Evolutionary conservation across 2,797 vertebrate genomes (phyloP), one percentile per base, ranked within the genome.

Genomic region (Silurus aristotelis): DNA sequence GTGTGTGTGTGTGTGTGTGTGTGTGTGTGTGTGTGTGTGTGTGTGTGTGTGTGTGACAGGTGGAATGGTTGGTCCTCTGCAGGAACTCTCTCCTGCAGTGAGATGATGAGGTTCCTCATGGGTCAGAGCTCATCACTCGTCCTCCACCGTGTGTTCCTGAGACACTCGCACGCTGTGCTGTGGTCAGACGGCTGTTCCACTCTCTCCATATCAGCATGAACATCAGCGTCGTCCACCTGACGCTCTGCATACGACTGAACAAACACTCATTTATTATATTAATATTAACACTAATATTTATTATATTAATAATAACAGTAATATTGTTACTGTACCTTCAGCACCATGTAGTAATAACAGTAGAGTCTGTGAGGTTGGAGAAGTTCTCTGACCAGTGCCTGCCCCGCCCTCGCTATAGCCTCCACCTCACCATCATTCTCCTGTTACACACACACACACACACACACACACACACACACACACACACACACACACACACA

Each of bases 301-400:
- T 31, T 31, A 31, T 3, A 31, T 31, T 0, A 31, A 31, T 31
- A 31, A 31, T 31, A 9, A 52, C 48, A 52, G 48, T 52, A 52
- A 52, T 13, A 67, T 0, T 22, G 6, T 3, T 22, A 2, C 15
- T 6, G 77, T 67, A 96, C 96, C 94, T 95, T 91, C 0, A 96
- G 89, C 0, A 96, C 95, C 68, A 87, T 89, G 70, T 95, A 95
- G 87, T 96, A 96, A 87, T 96, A 96, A 89, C 95, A 96, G 89
- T 96, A 96, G 87, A 96, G 90, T 71, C 92, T 90, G 73, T 93
- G 94, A 27, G 95, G 95, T 86, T 96, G 94, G 5, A 96, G 92
- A 79, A 95, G 88, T 60, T 95, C 93, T 89, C 95, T 93, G 72
- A 93, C 93, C 27, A 87, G 27, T 75, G 87, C 6, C 9, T 96